These are phyloP conservation scores for Nasonia giraulti DNA, from an alignment of 1,140 invertebrate species.

Conservation along the genomic window DNA sequence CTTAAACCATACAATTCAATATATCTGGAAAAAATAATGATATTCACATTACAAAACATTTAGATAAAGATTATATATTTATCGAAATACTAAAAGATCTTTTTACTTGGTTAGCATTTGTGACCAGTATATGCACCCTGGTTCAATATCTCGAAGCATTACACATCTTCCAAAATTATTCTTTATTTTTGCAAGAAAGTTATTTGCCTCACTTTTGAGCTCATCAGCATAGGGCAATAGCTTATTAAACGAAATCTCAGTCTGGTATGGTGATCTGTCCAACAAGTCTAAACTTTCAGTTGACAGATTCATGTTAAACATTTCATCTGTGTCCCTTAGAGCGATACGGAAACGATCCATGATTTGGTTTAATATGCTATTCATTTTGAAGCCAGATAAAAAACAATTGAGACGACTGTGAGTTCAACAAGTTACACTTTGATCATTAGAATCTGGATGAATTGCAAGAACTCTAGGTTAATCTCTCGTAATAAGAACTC, in stretches of 20 bases:
- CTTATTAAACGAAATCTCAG: constrained; percentile 79
- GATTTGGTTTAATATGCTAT: not conserved
- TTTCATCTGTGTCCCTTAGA: not conserved
- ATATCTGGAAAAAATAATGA: constrained; percentile 78
- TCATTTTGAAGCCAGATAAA: not conserved
- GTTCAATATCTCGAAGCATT: constrained; percentile 81
- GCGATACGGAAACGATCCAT: not conserved
- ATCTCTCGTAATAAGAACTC: not conserved
- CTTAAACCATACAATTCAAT: constrained; percentile 88
- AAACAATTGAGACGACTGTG: not conserved
- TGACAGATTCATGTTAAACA: constrained; percentile 10
- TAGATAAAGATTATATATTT: not conserved
- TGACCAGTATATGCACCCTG: constrained; percentile 79
- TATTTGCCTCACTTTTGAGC: constrained; percentile 79
- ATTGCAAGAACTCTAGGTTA: not conserved
- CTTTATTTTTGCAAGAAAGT: constrained; percentile 80
- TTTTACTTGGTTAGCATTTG: constrained; percentile 78
- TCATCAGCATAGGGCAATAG: constrained; percentile 80
- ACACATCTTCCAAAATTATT: constrained; percentile 80
- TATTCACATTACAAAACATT: not conserved
- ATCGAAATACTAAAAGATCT: not conserved
- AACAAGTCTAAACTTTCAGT: constrained; percentile 29
- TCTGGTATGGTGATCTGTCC: constrained; percentile 69
- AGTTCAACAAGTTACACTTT: not conserved
- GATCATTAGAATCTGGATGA: not conserved